A percentile compares a stretch with the other conserved stretches of the same genome.
Evolutionary conservation across 2,888 invertebrate genomes (phyloP).

Genomic region (Campoplex nolae): DNA sequence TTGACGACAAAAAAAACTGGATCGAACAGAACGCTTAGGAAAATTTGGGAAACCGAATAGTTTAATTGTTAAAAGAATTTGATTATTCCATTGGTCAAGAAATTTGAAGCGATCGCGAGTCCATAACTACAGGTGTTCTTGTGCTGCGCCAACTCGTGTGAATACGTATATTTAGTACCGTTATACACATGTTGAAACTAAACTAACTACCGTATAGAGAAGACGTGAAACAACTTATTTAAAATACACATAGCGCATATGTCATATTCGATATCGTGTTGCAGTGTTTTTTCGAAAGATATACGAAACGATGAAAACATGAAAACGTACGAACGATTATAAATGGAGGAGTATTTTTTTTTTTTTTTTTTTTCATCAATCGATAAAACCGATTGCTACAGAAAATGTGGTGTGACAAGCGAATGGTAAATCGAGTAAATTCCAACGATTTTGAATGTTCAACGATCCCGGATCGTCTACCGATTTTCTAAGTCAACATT

Average conservation of each 20-base stretch:
- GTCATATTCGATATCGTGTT: neutral
- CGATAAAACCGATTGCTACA: neutral
- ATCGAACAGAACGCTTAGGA: neutral
- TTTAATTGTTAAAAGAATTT: neutral
- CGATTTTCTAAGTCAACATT: neutral
- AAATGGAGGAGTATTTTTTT: neutral
- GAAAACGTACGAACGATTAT: neutral
- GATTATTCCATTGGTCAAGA: neutral
- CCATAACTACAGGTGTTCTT: constrained; percentile 15
- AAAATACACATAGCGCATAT: constrained; percentile 22
- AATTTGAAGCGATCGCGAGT: neutral
- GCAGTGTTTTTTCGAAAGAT: neutral
- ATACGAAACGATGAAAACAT: neutral
- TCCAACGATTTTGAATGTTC: too few relatives aligned
- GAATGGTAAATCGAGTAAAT: neutral
- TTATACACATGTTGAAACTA: constrained; percentile 44
- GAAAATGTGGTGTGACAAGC: too few relatives aligned
- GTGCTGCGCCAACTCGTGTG: neutral
- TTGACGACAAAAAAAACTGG: neutral
- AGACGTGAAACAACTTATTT: constrained; percentile 21
- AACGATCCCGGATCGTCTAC: neutral
- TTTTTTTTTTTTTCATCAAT: neutral
- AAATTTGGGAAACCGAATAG: neutral
- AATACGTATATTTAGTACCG: constrained; percentile 43
- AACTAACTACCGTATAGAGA: constrained; percentile 33